These are phyloP conservation scores for Hemibagrus wyckioides DNA, from an alignment of 2,113 vertebrate genomes.

Conservation along the genomic window DNA sequence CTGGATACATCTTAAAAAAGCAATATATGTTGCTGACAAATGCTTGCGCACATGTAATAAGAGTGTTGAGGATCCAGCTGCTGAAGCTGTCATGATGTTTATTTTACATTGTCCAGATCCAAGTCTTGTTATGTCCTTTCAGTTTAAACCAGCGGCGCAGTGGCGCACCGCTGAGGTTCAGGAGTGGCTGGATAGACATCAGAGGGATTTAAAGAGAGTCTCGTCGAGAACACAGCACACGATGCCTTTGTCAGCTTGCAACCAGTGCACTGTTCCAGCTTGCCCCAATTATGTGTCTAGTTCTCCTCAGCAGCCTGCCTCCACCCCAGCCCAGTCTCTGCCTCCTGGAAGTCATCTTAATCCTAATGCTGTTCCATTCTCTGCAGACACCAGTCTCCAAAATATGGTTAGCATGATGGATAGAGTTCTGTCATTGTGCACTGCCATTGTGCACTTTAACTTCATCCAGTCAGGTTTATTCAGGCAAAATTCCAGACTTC, in stretches of 20 bases:
- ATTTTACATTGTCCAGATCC: too few species aligned
- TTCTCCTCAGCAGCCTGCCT: neutral
- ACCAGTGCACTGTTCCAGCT: neutral
- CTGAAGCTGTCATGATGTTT: too few species aligned
- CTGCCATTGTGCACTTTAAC: neutral
- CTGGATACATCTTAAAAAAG: too few species aligned
- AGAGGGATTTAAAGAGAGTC: too few species aligned
- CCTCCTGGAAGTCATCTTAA: neutral
- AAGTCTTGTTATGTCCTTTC: too few species aligned
- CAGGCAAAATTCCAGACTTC: neutral
- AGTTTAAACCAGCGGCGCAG: too few species aligned
- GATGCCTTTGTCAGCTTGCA: neutral
- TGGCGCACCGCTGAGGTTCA: too few species aligned
- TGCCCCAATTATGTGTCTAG: neutral
- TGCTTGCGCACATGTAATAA: too few species aligned
- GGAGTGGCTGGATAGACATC: too few species aligned
- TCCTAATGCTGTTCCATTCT: neutral
- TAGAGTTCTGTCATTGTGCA: slow-evolving; percentile 10
- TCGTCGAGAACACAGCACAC: too few species aligned
- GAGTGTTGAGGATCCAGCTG: too few species aligned
- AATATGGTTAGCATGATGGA: slow-evolving; percentile 15
- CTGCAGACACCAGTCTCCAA: neutral
- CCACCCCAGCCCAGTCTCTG: neutral
- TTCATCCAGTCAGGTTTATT: neutral
- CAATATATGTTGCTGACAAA: too few species aligned